Percentiles rank a stretch among this genome's conserved stretches.
phyloP scores from a whole-genome alignment of 2,888 invertebrate species.

The Laothoe populi region DNA sequence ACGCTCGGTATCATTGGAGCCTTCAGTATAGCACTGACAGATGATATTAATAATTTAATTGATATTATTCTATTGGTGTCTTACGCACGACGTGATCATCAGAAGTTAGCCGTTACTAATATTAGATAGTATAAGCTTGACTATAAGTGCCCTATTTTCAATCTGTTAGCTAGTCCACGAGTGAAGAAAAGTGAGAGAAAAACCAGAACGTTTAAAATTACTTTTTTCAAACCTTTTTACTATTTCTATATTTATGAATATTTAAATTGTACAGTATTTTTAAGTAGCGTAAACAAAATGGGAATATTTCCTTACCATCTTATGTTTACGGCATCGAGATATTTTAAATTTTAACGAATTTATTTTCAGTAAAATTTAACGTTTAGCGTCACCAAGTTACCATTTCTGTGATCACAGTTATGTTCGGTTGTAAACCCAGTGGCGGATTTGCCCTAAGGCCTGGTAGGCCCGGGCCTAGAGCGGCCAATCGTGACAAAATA shows the following conservation, averaged over 20 bases:
- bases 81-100: no score
- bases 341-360: neutral
- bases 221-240: neutral
- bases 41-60: no score
- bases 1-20: no score
- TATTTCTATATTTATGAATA: neutral
- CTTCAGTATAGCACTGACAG: no score
- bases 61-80: no score
- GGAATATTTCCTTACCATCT: neutral
- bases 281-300: neutral
- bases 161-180: slow-evolving; percentile 5
- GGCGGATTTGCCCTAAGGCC: no score
- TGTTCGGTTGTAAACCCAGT: slow-evolving; percentile 41
- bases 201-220: neutral
- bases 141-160: neutral
- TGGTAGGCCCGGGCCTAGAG: no score
- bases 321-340: neutral
- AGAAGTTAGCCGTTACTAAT: no score
- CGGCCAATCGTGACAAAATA: no score
- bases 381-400: slow-evolving; percentile 53
- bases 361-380: neutral
- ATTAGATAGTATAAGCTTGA: slow-evolving; percentile 7
- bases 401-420: slow-evolving; percentile 67
- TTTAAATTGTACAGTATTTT: neutral
- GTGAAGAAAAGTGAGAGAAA: neutral